Evolutionary conservation across 1,140 invertebrate species (phyloP), one percentile per base, ranked within the genome.

Genomic region (Archivesica marissinica): DNA sequence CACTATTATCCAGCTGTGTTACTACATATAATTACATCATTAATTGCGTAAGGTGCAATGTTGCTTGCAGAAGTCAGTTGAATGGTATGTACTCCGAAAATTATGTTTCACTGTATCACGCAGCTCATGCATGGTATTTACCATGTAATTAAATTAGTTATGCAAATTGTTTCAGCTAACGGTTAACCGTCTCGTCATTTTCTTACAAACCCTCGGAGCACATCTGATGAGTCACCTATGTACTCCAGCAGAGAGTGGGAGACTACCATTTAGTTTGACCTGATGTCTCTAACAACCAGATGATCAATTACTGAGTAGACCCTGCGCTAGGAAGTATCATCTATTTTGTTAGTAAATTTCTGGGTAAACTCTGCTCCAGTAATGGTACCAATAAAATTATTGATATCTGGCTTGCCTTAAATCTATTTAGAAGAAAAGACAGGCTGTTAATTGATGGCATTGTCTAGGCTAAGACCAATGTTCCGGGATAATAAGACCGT

Each of bases 371-470:
- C 28, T 70, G 39, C 68, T 72, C 25, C 39, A 28, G 68, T 72
- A 33, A 72, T 72, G 68, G 25, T 72, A 25, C 4, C 41, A 72
- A 50, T 50, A 72, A 30, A 50, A 33, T 47, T 33, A 72, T 72
- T 72, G 68, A 72, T 72, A 72, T 72, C 68, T 72, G 68, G 68
- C 68, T 72, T 47, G 23, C 68, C 41, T 72, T 72, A 47, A 72
- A 72, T 72, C 44, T 72, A 44, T 72, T 72, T 72, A 72, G 68
- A 2, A 72, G 35, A 28, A 44, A 44, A 50, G 41, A 72, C 68
- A 30, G 68, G 41, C 68, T 33, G 41, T 72, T 72, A 72, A 72
- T 72, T 72, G 50, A 72, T 44, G 28, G 44, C 41, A 50, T 72
- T 72, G 68, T 72, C 68, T 72, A n/a, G 39, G 68, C n/a, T 28